Percentiles rank a stretch among this genome's conserved stretches.
Evolutionary conservation across 2,888 invertebrate genomes (phyloP).

Genomic region (Ectobius pallidus): DNA sequence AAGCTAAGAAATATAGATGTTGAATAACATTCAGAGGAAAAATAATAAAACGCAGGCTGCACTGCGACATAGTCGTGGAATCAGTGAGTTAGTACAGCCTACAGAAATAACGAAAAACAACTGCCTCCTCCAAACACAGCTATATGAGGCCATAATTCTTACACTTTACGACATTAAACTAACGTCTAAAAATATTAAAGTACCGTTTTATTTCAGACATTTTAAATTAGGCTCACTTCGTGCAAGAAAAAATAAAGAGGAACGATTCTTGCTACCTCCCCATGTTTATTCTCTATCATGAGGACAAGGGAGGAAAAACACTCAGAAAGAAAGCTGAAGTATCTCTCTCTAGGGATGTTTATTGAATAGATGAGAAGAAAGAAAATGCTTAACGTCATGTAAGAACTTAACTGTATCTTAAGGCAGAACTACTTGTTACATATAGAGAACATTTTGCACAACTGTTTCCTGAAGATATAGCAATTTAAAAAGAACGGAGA

Average conservation of each 20-base stretch:
- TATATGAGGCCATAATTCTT: constrained; percentile 3
- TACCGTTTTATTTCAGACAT: constrained; percentile 10
- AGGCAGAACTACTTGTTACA: background rate
- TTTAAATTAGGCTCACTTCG: constrained; percentile 10
- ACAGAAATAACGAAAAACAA: background rate
- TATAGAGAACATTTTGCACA: background rate
- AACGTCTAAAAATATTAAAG: constrained; percentile 16
- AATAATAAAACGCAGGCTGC: too few species aligned
- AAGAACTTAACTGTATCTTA: background rate
- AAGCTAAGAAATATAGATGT: too few species aligned
- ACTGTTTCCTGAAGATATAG: background rate
- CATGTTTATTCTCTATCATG: background rate
- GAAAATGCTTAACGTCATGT: too few species aligned
- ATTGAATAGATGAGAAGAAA: background rate
- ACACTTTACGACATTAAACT: background rate
- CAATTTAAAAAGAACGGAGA: background rate
- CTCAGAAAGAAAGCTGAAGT: background rate
- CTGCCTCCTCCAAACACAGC: background rate
- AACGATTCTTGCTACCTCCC: background rate
- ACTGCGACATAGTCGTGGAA: background rate
- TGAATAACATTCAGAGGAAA: too few species aligned
- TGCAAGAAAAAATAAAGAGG: background rate
- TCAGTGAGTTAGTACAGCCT: background rate
- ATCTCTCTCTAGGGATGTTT: background rate
- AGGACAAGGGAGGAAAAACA: background rate